A percentile compares a stretch with the other conserved stretches of the same genome.
Conservation (phyloP, 2,888 invertebrate species). For the Heteromyza rotundicornis region DNA sequence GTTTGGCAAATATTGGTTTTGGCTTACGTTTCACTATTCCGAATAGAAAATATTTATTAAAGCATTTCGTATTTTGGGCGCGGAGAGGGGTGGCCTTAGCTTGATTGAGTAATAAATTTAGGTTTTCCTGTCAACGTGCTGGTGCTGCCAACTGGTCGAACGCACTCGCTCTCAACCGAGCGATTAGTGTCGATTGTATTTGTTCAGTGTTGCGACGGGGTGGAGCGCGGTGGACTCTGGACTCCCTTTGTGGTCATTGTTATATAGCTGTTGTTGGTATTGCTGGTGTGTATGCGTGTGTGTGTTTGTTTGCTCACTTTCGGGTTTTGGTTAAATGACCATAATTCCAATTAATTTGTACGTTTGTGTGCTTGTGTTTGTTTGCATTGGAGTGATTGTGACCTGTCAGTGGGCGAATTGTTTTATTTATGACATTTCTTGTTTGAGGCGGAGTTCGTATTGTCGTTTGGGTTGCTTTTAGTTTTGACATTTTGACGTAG, state of each 20-base stretch:
- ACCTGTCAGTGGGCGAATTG: too few relatives aligned
- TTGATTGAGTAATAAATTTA: too few relatives aligned
- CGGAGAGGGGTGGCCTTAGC: too few relatives aligned
- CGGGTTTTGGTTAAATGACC: background rate
- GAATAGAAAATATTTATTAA: too few relatives aligned
- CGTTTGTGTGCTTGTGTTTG: background rate
- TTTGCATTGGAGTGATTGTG: background rate
- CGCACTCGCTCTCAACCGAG: too few relatives aligned
- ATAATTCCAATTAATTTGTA: slow-evolving; percentile 4
- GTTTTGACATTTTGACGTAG: slow-evolving; percentile 1
- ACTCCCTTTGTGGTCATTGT: background rate
- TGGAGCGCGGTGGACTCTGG: background rate
- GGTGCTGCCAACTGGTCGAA: too few relatives aligned
- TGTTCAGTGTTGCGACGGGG: background rate
- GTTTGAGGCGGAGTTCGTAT: too few relatives aligned
- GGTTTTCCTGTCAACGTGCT: too few relatives aligned
- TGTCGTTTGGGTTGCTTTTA: slow-evolving; percentile 1
- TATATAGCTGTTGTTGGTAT: background rate
- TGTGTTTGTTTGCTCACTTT: background rate
- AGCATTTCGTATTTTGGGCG: too few relatives aligned
- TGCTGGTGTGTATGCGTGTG: background rate
- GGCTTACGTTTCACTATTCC: too few relatives aligned
- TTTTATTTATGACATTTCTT: too few relatives aligned
- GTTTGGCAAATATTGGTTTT: too few relatives aligned
- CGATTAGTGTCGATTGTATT: slow-evolving; percentile 33